These are phyloP conservation scores for Euura lappo DNA, from an alignment of 1,140 invertebrate genomes.

Conservation along the genomic window DNA sequence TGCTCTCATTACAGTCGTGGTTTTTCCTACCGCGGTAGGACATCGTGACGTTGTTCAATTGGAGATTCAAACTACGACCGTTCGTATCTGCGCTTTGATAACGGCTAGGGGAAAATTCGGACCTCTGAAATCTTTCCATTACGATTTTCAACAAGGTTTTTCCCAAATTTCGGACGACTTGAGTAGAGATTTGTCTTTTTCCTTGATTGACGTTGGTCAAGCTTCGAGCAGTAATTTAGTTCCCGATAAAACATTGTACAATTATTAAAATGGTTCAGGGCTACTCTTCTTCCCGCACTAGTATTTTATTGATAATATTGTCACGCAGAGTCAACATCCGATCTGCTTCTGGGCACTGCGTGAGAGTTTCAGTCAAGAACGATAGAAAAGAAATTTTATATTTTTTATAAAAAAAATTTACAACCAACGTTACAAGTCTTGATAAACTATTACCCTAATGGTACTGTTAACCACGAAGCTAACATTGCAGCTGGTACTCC, in stretches of 20 bases:
- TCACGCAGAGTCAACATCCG: too few relatives aligned
- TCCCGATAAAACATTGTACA: conserved; percentile 5
- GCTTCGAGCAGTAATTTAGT: background rate
- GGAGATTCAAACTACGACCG: background rate
- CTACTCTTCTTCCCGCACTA: background rate
- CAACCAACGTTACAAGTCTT: background rate
- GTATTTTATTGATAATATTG: too few relatives aligned
- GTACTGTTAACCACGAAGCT: background rate
- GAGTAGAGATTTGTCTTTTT: background rate
- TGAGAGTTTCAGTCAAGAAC: too few relatives aligned
- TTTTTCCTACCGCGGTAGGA: background rate
- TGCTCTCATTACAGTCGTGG: background rate
- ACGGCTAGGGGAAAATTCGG: background rate
- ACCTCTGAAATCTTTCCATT: background rate
- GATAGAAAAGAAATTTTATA: background rate
- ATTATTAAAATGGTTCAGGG: background rate
- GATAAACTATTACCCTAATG: conserved; percentile 2
- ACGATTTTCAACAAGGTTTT: background rate
- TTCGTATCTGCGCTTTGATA: background rate
- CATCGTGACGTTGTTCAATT: background rate
- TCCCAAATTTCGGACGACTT: background rate
- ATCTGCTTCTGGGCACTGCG: too few relatives aligned
- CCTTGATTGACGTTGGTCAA: conserved; percentile 1
- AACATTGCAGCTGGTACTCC: background rate
- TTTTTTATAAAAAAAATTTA: conserved; percentile 8